These are phyloP conservation scores for Clarias batrachus DNA, from an alignment of 2,113 vertebrate genomes.

Conservation along the genomic window DNA sequence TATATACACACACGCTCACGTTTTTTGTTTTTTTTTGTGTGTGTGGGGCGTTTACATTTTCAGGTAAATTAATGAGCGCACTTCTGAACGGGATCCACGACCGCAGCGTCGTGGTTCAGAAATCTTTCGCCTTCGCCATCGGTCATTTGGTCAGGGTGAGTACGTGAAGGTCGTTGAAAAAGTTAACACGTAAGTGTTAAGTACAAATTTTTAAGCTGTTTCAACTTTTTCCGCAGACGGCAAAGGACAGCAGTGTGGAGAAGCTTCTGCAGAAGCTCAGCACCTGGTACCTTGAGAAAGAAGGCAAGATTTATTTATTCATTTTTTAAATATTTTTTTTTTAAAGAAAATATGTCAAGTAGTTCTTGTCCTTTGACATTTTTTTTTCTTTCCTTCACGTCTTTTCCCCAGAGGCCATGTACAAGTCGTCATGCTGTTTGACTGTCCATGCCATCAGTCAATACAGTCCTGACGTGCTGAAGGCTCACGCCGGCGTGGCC, in stretches of 20 bases:
- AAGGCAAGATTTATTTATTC: conserved; percentile 72
- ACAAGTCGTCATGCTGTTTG: conserved; percentile 85
- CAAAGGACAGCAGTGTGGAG: conserved; percentile 89
- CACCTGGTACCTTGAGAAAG: conserved; percentile 96
- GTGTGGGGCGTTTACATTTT: conserved; percentile 3
- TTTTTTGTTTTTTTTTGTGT: neutral
- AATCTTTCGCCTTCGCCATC: conserved; percentile 90
- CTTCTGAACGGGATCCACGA: conserved; percentile 89
- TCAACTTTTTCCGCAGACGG: conserved; percentile 73
- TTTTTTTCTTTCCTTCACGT: neutral
- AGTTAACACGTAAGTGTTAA: neutral
- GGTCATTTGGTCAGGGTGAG: conserved; percentile 94
- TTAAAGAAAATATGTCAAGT: neutral
- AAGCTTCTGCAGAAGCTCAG: conserved; percentile 91
- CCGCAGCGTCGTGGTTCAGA: conserved; percentile 88
- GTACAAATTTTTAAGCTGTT: neutral
- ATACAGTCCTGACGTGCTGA: conserved; percentile 93
- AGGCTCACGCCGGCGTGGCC: conserved; percentile 84
- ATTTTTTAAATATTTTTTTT: neutral
- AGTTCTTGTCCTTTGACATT: neutral
- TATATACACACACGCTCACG: neutral
- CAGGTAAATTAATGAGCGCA: conserved; percentile 95
- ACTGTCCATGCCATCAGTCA: conserved; percentile 90
- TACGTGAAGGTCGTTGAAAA: neutral
- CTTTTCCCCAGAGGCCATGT: conserved; percentile 77